Evolutionary conservation across 1,140 invertebrate genomes (phyloP), one percentile per base, ranked within the genome.

Genomic region (Cyclargus thomasi): DNA sequence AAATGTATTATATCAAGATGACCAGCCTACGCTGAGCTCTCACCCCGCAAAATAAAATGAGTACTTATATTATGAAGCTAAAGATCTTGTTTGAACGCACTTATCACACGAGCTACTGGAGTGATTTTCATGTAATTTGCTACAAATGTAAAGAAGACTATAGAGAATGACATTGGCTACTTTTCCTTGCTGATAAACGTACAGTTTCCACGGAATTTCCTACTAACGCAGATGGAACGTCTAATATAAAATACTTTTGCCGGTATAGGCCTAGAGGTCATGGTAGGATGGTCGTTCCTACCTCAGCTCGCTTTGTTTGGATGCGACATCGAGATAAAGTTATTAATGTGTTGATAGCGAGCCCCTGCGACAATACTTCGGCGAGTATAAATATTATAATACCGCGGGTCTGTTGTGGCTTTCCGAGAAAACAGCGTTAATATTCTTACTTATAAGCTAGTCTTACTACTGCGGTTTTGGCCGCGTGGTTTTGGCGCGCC

Each of bases 381-480:
- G 65, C 16, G 23, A 23, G 11, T 22, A 57, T 63, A 53, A 69
- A 59, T 63, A 62, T 47, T 47, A 47, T 47, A 47, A 47, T 47
- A 47, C 14, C 39, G 11, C 39, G 39, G 14, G 39, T 47, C 39
- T 14, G 39, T 47, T 16, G 39, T 16, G 39, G 39, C 39, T 47
- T 47, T 47, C 39, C 11, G 39, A 47, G 39, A 47, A 47, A 47
- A 47, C 39, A 16, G 0, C 5, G 11, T 47, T 16, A 47, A 8
- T 47, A 47, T 47, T 47, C 11, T 14, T 14, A n/a, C n/a, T n/a
- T n/a, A n/a, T n/a, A n/a, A n/a, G n/a, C n/a, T n/a, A n/a, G n/a
- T n/a, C n/a, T n/a, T n/a, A n/a, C n/a, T n/a, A n/a, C n/a, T n/a
- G n/a, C n/a, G n/a, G n/a, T n/a, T n/a, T n/a, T n/a, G n/a, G n/a